phyloP scores from a whole-genome alignment of 2,113 vertebrate species.

The Kryptolebias marmoratus region DNA sequence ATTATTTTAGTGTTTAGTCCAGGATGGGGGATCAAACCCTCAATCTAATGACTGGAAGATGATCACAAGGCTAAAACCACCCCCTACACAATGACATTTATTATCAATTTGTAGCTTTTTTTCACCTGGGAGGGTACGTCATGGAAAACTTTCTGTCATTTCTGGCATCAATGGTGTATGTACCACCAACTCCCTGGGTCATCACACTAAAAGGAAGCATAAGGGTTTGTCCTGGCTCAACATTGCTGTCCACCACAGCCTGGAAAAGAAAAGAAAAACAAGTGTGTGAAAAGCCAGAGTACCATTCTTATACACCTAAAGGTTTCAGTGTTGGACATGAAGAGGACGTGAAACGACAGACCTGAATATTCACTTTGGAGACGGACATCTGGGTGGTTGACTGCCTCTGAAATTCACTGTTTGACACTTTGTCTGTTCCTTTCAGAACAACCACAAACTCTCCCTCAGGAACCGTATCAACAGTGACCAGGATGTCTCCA shows the following conservation, averaged over 20 bases:
- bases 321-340: background rate
- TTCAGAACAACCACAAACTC: slow-evolving; percentile 75
- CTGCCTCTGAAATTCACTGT: slow-evolving; percentile 76
- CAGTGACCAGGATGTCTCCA: slow-evolving; percentile 71
- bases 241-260: slow-evolving; percentile 61
- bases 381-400: slow-evolving; percentile 78
- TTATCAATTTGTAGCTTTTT: background rate
- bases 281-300: background rate
- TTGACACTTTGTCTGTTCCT: slow-evolving; percentile 70
- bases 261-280: slow-evolving; percentile 14
- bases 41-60: too few relatives aligned
- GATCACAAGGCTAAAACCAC: too few relatives aligned
- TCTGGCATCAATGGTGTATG: slow-evolving; percentile 51
- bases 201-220: slow-evolving; percentile 64
- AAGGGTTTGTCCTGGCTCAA: slow-evolving; percentile 68
- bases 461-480: slow-evolving; percentile 60
- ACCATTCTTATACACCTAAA: background rate
- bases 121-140: slow-evolving; percentile 41
- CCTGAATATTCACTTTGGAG: slow-evolving; percentile 75
- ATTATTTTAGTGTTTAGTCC: too few relatives aligned
- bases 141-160: slow-evolving; percentile 69
- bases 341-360: slow-evolving; percentile 21
- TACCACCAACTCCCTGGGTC: slow-evolving; percentile 59
- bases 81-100: too few relatives aligned
- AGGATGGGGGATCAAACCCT: too few relatives aligned